phyloP scores from a whole-genome alignment of 2,113 vertebrate genomes.

The Malurus alboscapulatus region DNA sequence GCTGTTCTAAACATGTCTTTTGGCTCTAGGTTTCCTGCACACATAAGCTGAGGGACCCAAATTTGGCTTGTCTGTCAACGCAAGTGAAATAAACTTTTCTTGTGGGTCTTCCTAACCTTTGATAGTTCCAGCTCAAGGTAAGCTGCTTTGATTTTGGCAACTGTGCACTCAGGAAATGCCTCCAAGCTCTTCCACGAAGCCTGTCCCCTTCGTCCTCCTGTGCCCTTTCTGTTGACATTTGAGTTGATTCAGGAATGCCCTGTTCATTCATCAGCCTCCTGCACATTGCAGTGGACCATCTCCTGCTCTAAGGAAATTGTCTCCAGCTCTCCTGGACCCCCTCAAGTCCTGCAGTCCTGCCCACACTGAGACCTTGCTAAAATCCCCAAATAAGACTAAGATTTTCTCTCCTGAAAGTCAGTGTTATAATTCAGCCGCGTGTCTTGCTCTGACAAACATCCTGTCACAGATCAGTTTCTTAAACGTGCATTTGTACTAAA shows the following conservation, averaged over 20 bases:
- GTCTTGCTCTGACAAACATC: not conserved
- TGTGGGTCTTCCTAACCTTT: not conserved
- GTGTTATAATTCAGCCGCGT: not conserved
- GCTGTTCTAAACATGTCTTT: not conserved
- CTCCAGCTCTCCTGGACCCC: not conserved
- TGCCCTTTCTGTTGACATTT: not conserved
- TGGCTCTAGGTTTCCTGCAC: not conserved
- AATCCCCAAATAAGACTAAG: not conserved
- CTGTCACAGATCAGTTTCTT: not conserved
- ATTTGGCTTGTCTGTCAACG: not conserved
- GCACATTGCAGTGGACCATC: rapidly evolving
- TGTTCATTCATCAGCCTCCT: not conserved
- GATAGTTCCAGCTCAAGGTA: not conserved
- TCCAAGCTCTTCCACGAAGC: not conserved
- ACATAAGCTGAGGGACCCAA: not conserved
- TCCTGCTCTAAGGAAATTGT: not conserved
- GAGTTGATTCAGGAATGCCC: not conserved
- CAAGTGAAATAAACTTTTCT: not conserved
- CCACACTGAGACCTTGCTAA: not conserved
- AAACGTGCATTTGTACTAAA: not conserved
- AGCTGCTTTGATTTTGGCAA: not conserved
- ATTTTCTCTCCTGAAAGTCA: not conserved
- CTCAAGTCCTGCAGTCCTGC: not conserved
- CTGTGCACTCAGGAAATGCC: rapidly evolving
- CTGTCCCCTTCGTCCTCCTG: not conserved